phyloP scores from a whole-genome alignment of 2,113 vertebrate genomes.

The Nanger granti region DNA sequence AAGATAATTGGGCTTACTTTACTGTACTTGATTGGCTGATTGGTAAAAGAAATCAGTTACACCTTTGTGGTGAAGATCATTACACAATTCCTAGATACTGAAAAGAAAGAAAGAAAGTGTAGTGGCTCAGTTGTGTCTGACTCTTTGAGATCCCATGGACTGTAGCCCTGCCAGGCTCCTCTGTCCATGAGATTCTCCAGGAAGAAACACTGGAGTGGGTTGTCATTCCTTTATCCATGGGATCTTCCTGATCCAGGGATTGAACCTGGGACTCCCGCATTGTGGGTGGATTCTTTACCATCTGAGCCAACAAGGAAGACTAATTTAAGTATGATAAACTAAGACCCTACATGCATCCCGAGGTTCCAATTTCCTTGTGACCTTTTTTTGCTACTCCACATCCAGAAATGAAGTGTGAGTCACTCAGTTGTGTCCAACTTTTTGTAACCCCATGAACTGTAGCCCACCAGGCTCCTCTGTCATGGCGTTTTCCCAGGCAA shows the following conservation, averaged over 20 bases:
- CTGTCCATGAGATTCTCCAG: neutral
- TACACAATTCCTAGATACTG: neutral
- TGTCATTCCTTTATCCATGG: neutral
- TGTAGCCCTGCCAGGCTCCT: neutral
- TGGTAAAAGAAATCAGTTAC: constrained; percentile 13
- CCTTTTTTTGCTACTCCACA: neutral
- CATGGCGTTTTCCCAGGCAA: neutral
- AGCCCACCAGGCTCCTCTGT: neutral
- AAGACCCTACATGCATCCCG: neutral
- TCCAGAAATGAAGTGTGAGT: neutral
- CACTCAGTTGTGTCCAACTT: neutral
- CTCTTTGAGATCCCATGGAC: neutral
- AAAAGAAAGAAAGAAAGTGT: neutral
- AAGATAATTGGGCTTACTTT: neutral
- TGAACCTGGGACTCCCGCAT: rapidly evolving
- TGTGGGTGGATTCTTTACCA: neutral
- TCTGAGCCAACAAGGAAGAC: neutral
- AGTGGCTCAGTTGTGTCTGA: neutral
- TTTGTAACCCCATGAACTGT: neutral
- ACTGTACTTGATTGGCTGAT: neutral
- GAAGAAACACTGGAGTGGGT: neutral
- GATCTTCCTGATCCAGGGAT: neutral
- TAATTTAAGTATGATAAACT: neutral
- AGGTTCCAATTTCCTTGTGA: neutral
- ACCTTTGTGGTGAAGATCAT: constrained; percentile 2